A percentile compares a stretch with the other conserved stretches of the same genome.
phyloP scores from a whole-genome alignment of 2,888 invertebrate species.

The Holacanthella duospinosa region DNA sequence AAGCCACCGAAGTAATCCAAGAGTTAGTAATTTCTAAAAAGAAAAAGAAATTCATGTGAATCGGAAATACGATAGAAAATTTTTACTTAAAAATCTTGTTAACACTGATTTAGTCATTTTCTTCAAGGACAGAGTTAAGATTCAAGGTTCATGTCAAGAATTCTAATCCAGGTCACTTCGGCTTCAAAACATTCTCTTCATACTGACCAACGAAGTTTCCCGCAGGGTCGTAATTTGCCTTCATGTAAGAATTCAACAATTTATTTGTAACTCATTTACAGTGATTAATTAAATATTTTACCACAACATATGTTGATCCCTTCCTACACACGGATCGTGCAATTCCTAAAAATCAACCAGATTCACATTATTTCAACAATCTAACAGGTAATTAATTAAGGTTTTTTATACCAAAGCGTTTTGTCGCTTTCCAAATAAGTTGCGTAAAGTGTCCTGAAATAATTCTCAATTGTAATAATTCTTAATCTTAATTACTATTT shows the following conservation, averaged over 20 bases:
- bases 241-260: too few relatives aligned
- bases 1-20: background rate
- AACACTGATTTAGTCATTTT: too few relatives aligned
- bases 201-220: conserved; percentile 52
- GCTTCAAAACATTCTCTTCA: conserved; percentile 22
- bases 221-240: conserved; percentile 80
- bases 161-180: background rate
- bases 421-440: conserved; percentile 66
- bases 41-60: too few relatives aligned
- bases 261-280: too few relatives aligned
- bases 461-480: too few relatives aligned
- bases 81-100: too few relatives aligned
- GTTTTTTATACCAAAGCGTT: conserved; percentile 41
- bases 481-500: background rate
- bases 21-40: background rate
- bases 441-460: conserved; percentile 72
- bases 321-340: conserved; percentile 62
- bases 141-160: background rate
- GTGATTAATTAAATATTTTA: too few relatives aligned
- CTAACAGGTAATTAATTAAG: too few relatives aligned
- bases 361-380: too few relatives aligned
- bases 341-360: too few relatives aligned
- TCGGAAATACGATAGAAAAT: too few relatives aligned
- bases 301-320: conserved; percentile 66
- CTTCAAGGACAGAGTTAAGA: too few relatives aligned